A percentile compares a stretch with the other conserved stretches of the same genome.
Conservation (phyloP, 2,113 vertebrate species). For the Centropus bengalensis region DNA sequence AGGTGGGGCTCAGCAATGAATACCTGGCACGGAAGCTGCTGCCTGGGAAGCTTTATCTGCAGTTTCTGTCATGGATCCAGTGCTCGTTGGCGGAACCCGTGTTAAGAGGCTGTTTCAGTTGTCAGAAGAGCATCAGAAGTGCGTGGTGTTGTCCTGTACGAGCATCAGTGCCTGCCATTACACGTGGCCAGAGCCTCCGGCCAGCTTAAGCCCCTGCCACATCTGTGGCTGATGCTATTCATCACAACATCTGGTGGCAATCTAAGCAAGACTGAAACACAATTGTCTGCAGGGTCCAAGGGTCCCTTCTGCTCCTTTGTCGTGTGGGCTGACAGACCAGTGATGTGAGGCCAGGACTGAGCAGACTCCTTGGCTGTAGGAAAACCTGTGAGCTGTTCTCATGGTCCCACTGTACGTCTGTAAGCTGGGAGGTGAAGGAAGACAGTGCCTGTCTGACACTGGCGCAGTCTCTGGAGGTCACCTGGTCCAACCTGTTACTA, state of each 20-base stretch:
- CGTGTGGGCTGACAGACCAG: background rate
- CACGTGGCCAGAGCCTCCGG: background rate
- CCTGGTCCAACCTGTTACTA: background rate
- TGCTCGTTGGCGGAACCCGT: background rate
- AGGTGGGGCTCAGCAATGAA: background rate
- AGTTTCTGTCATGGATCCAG: constrained; percentile 15
- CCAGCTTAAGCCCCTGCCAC: fast-evolving
- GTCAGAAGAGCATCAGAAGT: background rate
- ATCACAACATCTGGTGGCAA: background rate
- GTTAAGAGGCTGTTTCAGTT: background rate
- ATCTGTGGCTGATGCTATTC: background rate
- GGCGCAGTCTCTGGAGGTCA: background rate
- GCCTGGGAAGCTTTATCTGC: constrained; percentile 20
- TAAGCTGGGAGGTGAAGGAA: background rate
- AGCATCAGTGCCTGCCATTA: fast-evolving
- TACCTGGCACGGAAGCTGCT: background rate
- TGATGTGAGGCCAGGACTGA: fast-evolving
- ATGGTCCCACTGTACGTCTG: background rate
- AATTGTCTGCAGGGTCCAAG: background rate
- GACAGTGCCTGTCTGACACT: fast-evolving
- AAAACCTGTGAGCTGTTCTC: background rate
- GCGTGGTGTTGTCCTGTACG: background rate
- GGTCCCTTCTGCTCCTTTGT: background rate
- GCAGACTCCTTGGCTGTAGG: background rate
- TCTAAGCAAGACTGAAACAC: background rate